Evolutionary conservation across 1,140 invertebrate genomes (phyloP).

Genomic region (Cecropterus lyciades): DNA sequence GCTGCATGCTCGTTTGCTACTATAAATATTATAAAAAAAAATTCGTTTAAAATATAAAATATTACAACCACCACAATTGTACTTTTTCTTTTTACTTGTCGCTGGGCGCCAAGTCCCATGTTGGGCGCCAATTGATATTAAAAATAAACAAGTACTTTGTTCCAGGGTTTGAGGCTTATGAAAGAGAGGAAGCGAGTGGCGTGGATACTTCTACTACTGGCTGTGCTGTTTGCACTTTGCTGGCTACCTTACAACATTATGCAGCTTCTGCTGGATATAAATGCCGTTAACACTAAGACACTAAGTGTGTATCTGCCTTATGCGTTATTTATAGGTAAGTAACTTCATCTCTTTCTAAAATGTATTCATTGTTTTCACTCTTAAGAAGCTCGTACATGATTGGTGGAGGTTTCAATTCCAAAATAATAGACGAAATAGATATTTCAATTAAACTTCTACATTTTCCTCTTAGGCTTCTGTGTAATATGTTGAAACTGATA

Average conservation of each 20-base stretch:
- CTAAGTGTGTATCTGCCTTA: slow-evolving; percentile 71
- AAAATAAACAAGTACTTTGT: slow-evolving; percentile 30
- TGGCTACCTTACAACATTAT: slow-evolving; percentile 92
- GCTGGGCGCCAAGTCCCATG: background rate
- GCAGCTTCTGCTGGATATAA: slow-evolving; percentile 87
- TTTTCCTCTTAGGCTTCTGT: too few species aligned
- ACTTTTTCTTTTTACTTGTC: background rate
- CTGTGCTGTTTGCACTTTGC: slow-evolving; percentile 90
- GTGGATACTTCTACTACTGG: slow-evolving; percentile 76
- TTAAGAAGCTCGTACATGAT: too few species aligned
- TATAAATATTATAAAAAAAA: too few species aligned
- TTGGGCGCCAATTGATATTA: background rate
- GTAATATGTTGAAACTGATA: too few species aligned
- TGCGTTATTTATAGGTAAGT: slow-evolving; percentile 81
- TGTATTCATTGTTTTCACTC: too few species aligned
- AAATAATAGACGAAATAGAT: too few species aligned
- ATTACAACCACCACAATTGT: too few species aligned
- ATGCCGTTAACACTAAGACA: slow-evolving; percentile 62
- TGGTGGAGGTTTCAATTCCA: too few species aligned
- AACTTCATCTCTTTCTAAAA: too few species aligned
- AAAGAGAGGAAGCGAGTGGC: slow-evolving; percentile 89
- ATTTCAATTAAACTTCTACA: too few species aligned
- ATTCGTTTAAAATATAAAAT: too few species aligned
- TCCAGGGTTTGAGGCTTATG: slow-evolving; percentile 86
- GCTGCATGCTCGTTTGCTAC: too few species aligned